Conservation (phyloP, 2,888 invertebrate genomes). For the Hedya salicella region DNA sequence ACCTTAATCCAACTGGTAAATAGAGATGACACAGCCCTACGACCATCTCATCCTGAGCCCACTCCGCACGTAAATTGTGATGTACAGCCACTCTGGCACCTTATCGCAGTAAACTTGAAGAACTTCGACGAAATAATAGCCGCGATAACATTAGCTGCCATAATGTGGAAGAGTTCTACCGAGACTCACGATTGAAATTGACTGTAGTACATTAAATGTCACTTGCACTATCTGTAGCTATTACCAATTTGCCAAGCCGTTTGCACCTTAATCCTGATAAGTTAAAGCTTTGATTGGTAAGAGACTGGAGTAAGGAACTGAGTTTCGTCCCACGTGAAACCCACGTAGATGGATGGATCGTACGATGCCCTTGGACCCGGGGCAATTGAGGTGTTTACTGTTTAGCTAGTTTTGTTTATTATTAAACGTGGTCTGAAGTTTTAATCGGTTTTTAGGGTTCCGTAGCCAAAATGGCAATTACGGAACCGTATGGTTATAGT, state of each 20-base stretch:
- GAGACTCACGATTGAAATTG: too few relatives aligned
- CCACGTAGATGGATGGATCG: constrained; percentile 10
- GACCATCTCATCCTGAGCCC: constrained; percentile 5
- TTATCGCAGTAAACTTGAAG: too few relatives aligned
- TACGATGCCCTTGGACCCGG: constrained; percentile 19
- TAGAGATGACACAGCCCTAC: constrained; percentile 2
- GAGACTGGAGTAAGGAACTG: constrained; percentile 3
- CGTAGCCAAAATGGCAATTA: too few relatives aligned
- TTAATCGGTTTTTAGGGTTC: background rate
- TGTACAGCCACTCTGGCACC: too few relatives aligned
- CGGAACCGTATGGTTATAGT: too few relatives aligned
- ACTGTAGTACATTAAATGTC: constrained; percentile 22
- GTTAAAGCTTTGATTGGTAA: background rate
- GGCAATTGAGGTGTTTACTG: constrained; percentile 11
- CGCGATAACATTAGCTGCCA: too few relatives aligned
- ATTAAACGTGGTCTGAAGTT: background rate
- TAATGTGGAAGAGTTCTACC: too few relatives aligned
- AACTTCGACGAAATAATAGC: too few relatives aligned
- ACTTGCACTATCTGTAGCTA: constrained; percentile 12
- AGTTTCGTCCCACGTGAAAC: constrained; percentile 8
- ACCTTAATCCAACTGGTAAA: background rate
- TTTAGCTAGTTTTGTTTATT: background rate
- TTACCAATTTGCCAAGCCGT: background rate
- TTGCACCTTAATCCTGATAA: background rate
- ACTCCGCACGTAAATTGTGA: constrained; percentile 28